Evolutionary conservation across 2,113 vertebrate species (phyloP), one percentile per base, ranked within the genome.

Genomic region (Tylochromis polylepis): DNA sequence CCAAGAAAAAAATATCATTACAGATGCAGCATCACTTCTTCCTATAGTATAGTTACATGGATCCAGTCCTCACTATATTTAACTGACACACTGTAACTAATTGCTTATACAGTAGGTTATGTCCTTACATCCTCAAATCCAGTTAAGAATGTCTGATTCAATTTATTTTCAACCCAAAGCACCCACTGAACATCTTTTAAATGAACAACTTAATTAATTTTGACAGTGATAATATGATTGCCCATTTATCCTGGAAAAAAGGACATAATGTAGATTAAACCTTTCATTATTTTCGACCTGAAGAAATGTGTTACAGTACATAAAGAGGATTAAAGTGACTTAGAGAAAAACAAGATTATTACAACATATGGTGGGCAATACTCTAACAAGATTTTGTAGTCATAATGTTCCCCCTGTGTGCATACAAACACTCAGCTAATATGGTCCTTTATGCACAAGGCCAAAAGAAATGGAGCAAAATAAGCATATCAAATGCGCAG

Each of bases 391-490:
- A 2, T 49, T 38, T 77, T 57, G 65, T 43, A 58, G 46, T 72
- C 5, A 11, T 51, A 77, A 51, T 31, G 24, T 77, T 77, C 24
- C 27, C 58, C 18, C 2, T 41, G 36, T 75, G 70, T 24, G 41
- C 53, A 72, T 11, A 20, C 51, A 38, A 53, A 56, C 60, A 60
- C 72, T 70, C 46, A 11, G 22, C 57, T 51, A 87, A 84, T 77
- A 70, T 6, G 22, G 77, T 77, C 24, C 18, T 83, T 87, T 56
- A 51, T 36, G 79, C 56, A 59, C 67, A 79, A 16, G 36, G 53
- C 78, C 65, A 12, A 79, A 34, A 59, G 38, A 88, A 92, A 84
- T 53, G 27, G 56, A 83, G 83, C 49, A 59, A 89, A 89, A 86
- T 80, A 43, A 38, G 81, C 72, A 85, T 77, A 83, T 79, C 31